Percentiles rank a stretch among this genome's conserved stretches.
phyloP scores from a whole-genome alignment of 2,888 invertebrate species.

The Diogma glabrata region DNA sequence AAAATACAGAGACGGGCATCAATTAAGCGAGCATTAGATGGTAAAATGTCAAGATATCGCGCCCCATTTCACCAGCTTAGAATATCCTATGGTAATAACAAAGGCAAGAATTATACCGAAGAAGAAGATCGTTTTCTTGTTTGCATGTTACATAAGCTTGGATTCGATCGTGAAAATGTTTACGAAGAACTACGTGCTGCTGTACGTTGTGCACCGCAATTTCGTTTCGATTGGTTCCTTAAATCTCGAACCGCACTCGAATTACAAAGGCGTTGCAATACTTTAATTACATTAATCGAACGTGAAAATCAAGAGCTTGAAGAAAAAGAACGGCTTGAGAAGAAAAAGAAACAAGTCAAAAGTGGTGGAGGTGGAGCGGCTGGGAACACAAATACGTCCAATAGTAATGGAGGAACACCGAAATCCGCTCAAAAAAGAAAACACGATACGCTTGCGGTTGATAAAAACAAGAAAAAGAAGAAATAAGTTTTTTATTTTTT shows the following conservation, averaged over 20 bases:
- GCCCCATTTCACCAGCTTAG: slow-evolving; percentile 97
- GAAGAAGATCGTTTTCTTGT: slow-evolving; percentile 85
- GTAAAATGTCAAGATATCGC: slow-evolving; percentile 70
- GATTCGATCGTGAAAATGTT: slow-evolving; percentile 98
- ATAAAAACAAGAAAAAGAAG: slow-evolving; percentile 35
- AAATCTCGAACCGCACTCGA: slow-evolving; percentile 97
- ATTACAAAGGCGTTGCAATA: slow-evolving; percentile 93
- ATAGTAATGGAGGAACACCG: slow-evolving; percentile 36
- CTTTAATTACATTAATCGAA: slow-evolving; percentile 94
- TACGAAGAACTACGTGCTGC: slow-evolving; percentile 94
- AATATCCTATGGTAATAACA: slow-evolving; percentile 98
- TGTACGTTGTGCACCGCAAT: slow-evolving; percentile 77
- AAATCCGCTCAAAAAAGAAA: slow-evolving; percentile 54
- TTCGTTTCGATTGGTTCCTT: slow-evolving; percentile 98
- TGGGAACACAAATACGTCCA: too few species aligned
- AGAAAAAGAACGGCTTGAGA: slow-evolving; percentile 84
- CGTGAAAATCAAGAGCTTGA: slow-evolving; percentile 96
- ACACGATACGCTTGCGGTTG: slow-evolving; percentile 44
- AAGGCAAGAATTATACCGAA: slow-evolving; percentile 77
- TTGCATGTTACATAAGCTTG: slow-evolving; percentile 96
- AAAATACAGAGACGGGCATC: slow-evolving; percentile 87
- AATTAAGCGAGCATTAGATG: slow-evolving; percentile 51
- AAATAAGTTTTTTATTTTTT: too few species aligned
- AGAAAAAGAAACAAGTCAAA: slow-evolving; percentile 60
- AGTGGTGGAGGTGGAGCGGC: slow-evolving; percentile 21